Base-by-base conservation (phyloP, 2,888 invertebrate species). In the Drosophila rellima region DNA sequence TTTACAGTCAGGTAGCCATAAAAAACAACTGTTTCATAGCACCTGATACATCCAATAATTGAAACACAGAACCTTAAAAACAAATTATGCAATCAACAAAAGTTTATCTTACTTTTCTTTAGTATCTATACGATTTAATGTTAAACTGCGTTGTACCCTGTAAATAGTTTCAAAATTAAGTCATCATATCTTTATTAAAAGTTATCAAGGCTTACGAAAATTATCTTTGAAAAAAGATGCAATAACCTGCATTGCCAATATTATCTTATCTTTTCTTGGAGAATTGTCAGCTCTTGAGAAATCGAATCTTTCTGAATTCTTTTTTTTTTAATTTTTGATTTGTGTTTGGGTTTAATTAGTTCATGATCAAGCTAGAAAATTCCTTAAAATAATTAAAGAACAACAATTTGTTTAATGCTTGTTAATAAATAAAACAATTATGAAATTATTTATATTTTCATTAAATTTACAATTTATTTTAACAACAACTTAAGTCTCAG, bases 11-110 rank as follows among this genome's bases (percentile, higher is more conserved):
- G 29, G 26, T 23, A 48, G 2, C 15, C 11, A 56, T 33, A 37
- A 44, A 55, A 56, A 56, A 63, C 70, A 70, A 65, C 74, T 60
- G 51, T 75, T 74, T 65, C 23, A 18, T 15, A 17, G 20, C 39
- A 71, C 40, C 60, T 57, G 65, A 57, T 74, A 61, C 51, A 45
- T 54, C 35, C 60, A 60, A 56, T 44, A 33, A 47, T 42, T 29
- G 29, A 13, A 52, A 52, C 45, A 37, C 13, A 29, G 44, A 37
- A 31, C 18, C 18, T 42, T 6, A 26, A 7, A 54, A 39, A 6
- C n/a, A 52, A 23, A 70, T 74, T 56, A 40, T 45, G 52, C 65
- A 70, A 70, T 57, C 52, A 29, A 39, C 37, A 18, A 29, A 35
- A 35, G 35, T 47, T 56, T 71, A 60, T 60, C 51, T 55, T 20